A percentile compares a stretch with the other conserved stretches of the same genome.
These are phyloP conservation scores for Varanus salvator DNA, from an alignment of 2,113 vertebrate species.

Conservation along the genomic window DNA sequence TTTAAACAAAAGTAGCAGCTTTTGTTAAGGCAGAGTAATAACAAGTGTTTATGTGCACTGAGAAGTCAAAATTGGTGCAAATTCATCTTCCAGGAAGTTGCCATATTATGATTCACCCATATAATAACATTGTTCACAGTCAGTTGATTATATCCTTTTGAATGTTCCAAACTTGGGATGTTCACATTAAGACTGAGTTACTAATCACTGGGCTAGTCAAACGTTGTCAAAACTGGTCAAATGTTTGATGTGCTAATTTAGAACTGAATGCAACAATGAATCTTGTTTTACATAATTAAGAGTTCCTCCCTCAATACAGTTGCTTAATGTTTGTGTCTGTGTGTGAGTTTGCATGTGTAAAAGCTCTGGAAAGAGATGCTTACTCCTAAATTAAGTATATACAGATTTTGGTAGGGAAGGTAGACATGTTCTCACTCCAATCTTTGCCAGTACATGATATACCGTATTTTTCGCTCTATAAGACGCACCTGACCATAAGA, in stretches of 20 bases:
- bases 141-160: background rate
- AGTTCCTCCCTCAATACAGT: background rate
- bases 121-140: background rate
- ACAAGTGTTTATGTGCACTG: background rate
- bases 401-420: background rate
- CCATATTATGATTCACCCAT: background rate
- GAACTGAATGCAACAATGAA: background rate
- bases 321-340: background rate
- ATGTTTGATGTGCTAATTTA: background rate
- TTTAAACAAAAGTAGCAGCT: constrained; percentile 21
- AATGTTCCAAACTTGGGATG: background rate
- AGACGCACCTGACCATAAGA: no score
- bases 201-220: background rate
- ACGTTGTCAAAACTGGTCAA: background rate
- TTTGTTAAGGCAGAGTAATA: constrained; percentile 2
- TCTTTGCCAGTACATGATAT: background rate
- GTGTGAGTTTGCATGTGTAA: background rate
- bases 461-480: no score
- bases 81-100: background rate
- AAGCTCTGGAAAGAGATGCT: background rate
- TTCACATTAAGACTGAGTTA: background rate
- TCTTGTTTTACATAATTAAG: background rate
- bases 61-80: background rate
- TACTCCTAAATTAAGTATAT: background rate
- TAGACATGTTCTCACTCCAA: background rate